A percentile compares a stretch with the other conserved stretches of the same genome.
phyloP scores from a whole-genome alignment of 2,888 invertebrate species.

The Drosophila birchii region DNA sequence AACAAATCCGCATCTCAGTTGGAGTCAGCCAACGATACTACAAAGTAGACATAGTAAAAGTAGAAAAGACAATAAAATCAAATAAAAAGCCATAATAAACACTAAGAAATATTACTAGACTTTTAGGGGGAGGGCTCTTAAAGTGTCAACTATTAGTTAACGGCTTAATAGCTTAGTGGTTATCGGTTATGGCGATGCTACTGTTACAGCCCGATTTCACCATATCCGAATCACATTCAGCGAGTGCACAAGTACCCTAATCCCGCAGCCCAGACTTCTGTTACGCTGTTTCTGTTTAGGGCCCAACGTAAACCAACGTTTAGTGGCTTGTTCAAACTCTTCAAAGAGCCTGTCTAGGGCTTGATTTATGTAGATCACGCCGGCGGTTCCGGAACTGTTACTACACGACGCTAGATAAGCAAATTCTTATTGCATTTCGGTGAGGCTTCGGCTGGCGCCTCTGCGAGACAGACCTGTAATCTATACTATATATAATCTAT shows the following conservation, averaged over 20 bases:
- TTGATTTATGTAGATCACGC: slow-evolving; percentile 31
- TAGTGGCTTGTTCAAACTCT: slow-evolving; percentile 1
- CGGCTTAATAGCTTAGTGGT: background rate
- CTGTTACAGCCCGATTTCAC: slow-evolving; percentile 9
- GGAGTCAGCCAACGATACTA: slow-evolving; percentile 26
- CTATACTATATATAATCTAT: slow-evolving; percentile 59
- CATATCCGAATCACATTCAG: background rate
- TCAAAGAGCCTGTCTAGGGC: background rate
- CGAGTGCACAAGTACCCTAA: background rate
- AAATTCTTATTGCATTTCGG: slow-evolving; percentile 4
- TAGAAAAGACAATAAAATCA: slow-evolving; percentile 17
- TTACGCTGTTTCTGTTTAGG: background rate
- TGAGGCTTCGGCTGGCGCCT: slow-evolving; percentile 24
- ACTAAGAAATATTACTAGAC: background rate
- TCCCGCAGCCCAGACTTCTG: slow-evolving; percentile 11
- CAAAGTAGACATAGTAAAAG: slow-evolving; percentile 14
- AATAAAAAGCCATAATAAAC: slow-evolving; percentile 1
- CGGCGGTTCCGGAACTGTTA: slow-evolving; percentile 43
- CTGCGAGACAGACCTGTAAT: slow-evolving; percentile 41
- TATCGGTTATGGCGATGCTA: background rate
- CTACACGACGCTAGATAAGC: background rate
- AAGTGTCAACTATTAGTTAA: background rate
- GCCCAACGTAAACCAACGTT: background rate
- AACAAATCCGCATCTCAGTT: slow-evolving; percentile 28
- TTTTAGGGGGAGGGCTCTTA: background rate